Conservation (phyloP, 2,113 vertebrate species). For the Ptilonorhynchus violaceus region DNA sequence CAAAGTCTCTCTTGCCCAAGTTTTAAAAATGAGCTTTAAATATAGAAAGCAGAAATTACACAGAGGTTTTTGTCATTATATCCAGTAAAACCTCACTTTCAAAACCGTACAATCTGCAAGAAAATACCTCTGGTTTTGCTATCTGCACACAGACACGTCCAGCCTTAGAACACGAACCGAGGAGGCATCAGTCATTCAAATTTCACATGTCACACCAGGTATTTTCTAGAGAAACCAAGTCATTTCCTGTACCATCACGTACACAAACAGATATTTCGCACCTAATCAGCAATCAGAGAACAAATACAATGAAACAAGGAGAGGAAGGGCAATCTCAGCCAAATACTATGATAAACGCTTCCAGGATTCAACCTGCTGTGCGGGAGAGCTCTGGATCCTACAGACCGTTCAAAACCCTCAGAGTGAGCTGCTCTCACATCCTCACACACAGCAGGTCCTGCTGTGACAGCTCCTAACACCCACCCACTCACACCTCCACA, state of each 20-base stretch:
- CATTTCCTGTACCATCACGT: not conserved
- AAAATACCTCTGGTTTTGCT: not conserved
- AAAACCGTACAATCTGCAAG: not conserved
- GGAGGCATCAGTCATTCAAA: not conserved
- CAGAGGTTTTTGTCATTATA: not conserved
- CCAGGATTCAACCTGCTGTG: not conserved
- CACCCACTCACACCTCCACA: not conserved
- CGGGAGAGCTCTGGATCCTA: not conserved
- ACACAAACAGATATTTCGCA: not conserved
- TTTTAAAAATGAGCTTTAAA: not conserved
- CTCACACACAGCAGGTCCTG: not conserved
- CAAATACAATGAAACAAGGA: not conserved
- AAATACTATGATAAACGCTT: not conserved
- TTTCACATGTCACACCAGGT: accelerated
- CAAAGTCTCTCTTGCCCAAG: not conserved
- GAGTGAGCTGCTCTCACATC: not conserved
- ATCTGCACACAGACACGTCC: not conserved
- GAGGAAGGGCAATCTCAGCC: not conserved
- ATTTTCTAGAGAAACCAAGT: not conserved
- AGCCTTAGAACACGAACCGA: not conserved
- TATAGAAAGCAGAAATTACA: not conserved
- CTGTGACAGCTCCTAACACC: not conserved
- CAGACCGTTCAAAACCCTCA: not conserved
- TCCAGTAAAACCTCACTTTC: not conserved
- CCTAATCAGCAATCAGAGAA: not conserved